These are phyloP conservation scores for Drosophila triauraria DNA, from an alignment of 1,140 invertebrate species.

Conservation along the genomic window DNA sequence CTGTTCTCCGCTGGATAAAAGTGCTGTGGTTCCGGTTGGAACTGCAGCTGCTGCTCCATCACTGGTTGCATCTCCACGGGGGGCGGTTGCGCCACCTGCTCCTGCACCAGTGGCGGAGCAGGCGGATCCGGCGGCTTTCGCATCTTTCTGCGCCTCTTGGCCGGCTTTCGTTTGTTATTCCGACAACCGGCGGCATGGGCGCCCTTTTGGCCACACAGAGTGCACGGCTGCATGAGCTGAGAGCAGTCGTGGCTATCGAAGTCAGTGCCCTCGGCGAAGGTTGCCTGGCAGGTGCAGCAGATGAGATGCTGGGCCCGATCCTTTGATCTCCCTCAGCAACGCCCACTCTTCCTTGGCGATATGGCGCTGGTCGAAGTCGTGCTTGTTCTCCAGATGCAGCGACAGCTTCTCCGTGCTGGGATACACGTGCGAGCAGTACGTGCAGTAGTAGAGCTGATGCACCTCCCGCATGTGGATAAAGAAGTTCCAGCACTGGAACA, in stretches of 20 bases:
- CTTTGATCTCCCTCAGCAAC: constrained; percentile 86
- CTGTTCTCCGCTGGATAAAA: constrained; percentile 29
- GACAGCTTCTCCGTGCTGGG: constrained; percentile 91
- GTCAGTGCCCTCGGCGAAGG: constrained; percentile 90
- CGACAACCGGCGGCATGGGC: constrained; percentile 68
- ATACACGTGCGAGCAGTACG: constrained; percentile 92
- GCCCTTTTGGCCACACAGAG: constrained; percentile 65
- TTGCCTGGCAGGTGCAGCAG: constrained; percentile 91
- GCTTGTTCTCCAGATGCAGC: constrained; percentile 90
- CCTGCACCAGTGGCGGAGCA: constrained; percentile 9
- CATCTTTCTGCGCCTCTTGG: constrained; percentile 4
- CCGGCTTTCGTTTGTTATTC: constrained; percentile 48
- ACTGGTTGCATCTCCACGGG: not conserved
- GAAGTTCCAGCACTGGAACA: constrained; percentile 93
- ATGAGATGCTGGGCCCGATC: constrained; percentile 88
- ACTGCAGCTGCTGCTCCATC: not conserved
- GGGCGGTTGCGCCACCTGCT: not conserved
- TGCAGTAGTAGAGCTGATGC: constrained; percentile 91
- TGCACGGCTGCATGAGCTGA: constrained; percentile 72
- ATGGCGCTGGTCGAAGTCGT: constrained; percentile 89
- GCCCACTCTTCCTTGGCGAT: constrained; percentile 86
- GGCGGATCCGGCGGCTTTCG: constrained; percentile 13
- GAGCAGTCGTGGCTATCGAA: constrained; percentile 90
- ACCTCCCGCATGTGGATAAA: constrained; percentile 92
- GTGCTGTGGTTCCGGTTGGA: constrained; percentile 12